Evolutionary conservation across 2,113 vertebrate species (phyloP), one percentile per base, ranked within the genome.

Genomic region (Halcyon malimbica): DNA sequence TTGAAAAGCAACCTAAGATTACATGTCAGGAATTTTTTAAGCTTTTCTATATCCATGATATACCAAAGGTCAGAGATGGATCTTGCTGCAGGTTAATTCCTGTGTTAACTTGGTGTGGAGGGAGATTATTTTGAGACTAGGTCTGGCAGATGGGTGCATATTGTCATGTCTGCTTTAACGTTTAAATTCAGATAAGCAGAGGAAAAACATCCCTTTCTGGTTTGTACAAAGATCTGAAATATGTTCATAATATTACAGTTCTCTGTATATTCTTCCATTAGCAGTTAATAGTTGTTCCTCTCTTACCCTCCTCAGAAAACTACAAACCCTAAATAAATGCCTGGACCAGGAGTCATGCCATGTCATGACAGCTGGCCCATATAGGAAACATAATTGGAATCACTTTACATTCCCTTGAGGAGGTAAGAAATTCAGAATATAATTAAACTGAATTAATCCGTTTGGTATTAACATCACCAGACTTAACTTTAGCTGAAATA

Each of bases 401-500:
- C 71, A 77, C 53, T 93, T 83, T 71, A 63, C 16, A 26, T 9
- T 84, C 86, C 42, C 62, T 73, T 75, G 57, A 93, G 79, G 57
- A 93, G n/a, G 54, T 65, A 95, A 62, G 69, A 90, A 81, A 82
- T 68, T 75, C 78, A 84, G 78, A 91, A 88, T 93, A 91, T 90
- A 87, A 95, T 95, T 93, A 96, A 93, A 82, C 20, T 56, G 63
- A 93, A 93, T 88, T 83, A 86, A 95, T 94, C 67, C 95, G 29
- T 80, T 93, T 57, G 54, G 54, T 60, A 92, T 93, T 95, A 96
- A 88, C 39, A 68, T 33, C 35, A 76, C 21, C 54, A 83, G 50
- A 93, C 87, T 67, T 84, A 93, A 56, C 51, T 74, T 92, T 41
- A 83, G 42, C 63, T 88, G 81, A 89, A 92, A 76, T 24, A 77